phyloP scores from a whole-genome alignment of 2,113 vertebrate genomes.

The Spea multiplicata region DNA sequence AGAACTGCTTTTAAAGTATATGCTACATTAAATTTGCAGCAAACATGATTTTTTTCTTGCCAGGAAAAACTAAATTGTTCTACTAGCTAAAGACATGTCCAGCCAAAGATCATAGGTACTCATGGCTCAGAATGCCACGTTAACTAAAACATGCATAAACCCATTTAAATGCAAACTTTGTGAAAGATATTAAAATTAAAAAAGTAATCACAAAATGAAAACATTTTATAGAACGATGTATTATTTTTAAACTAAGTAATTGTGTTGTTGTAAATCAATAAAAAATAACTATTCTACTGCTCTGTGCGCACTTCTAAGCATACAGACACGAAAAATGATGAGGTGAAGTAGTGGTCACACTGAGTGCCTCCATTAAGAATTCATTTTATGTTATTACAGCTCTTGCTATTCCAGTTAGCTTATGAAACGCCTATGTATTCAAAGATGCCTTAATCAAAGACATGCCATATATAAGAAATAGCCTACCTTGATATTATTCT shows the following conservation, averaged over 20 bases:
- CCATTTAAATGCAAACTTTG: neutral
- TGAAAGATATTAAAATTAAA: neutral
- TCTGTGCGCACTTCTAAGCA: constrained; percentile 7
- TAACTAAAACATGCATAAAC: neutral
- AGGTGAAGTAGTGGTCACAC: constrained; percentile 35
- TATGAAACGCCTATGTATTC: neutral
- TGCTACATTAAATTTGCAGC: too few species aligned
- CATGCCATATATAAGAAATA: neutral
- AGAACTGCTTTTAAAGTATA: too few species aligned
- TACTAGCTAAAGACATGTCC: too few species aligned
- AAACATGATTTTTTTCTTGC: too few species aligned
- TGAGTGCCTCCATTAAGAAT: constrained; percentile 13
- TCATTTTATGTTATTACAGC: constrained; percentile 1
- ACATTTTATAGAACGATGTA: neutral
- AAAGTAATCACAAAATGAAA: neutral
- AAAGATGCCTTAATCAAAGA: neutral
- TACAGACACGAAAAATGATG: constrained; percentile 19
- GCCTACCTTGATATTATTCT: neutral
- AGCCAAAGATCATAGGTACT: too few species aligned
- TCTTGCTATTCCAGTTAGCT: neutral
- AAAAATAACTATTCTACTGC: constrained; percentile 14
- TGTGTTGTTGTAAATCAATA: constrained; percentile 15
- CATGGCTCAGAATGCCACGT: neutral
- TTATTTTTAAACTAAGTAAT: neutral
- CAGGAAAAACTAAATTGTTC: too few species aligned